Conservation (phyloP, 2,797 vertebrate species). For the Lateolabrax maculatus region DNA sequence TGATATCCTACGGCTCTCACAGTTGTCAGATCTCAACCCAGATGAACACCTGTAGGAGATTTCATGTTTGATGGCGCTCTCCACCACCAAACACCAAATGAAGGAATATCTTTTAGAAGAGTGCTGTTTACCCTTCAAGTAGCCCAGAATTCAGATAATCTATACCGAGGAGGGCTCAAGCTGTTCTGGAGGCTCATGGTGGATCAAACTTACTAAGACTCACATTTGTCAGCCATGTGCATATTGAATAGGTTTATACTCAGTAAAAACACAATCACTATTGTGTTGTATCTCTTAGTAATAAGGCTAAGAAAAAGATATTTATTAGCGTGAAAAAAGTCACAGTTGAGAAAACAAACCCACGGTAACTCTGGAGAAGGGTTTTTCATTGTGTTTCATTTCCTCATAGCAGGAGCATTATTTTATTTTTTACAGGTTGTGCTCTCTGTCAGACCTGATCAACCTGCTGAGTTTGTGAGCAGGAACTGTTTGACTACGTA, state of each 20-base stretch:
- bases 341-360: not conserved
- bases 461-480: conserved; percentile 43
- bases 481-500: conserved; percentile 21
- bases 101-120: not conserved
- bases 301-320: not conserved
- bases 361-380: not conserved
- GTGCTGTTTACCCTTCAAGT: not conserved
- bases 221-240: not conserved
- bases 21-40: not conserved
- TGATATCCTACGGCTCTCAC: not conserved
- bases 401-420: conserved; percentile 27
- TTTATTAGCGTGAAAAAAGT: not conserved
- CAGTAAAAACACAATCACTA: not conserved
- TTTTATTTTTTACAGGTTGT: conserved; percentile 16
- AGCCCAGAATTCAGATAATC: not conserved
- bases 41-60: not conserved
- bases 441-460: conserved; percentile 38
- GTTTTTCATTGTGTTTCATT: conserved; percentile 19
- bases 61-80: not conserved
- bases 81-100: not conserved
- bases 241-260: not conserved
- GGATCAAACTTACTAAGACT: not conserved
- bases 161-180: not conserved
- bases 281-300: not conserved
- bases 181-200: not conserved